Evolutionary conservation across 2,888 invertebrate species (phyloP).

Genomic region (Dastarcus helophoroides): DNA sequence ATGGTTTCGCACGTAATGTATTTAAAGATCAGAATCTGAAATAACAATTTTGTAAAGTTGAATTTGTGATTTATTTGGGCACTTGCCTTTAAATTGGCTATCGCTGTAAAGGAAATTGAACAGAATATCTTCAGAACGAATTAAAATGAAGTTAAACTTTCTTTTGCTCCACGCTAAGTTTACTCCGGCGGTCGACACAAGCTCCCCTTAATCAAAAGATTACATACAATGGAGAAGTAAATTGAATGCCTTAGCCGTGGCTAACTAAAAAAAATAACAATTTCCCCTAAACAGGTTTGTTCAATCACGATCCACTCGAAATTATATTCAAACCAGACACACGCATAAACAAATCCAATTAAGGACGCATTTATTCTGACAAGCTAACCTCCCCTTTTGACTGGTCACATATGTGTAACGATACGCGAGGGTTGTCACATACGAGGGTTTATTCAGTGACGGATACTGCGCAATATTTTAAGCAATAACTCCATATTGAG

Average conservation of each 20-base stretch:
- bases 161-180: no score
- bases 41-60: conserved; percentile 3
- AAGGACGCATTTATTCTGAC: conserved; percentile 36
- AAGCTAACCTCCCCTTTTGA: conserved; percentile 29
- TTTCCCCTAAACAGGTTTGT: conserved; percentile 32
- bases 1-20: conserved; percentile 2
- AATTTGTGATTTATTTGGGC: conserved; percentile 20
- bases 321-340: conserved; percentile 32
- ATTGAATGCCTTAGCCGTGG: conserved; percentile 13
- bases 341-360: conserved; percentile 37
- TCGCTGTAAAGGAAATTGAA: conserved; percentile 22
- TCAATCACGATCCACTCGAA: conserved; percentile 33
- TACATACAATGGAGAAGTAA: no score
- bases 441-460: no score
- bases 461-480: no score
- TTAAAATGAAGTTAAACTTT: conserved; percentile 17
- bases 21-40: conserved; percentile 3
- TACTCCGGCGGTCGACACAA: no score
- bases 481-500: no score
- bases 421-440: conserved; percentile 4
- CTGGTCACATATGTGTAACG: conserved; percentile 30
- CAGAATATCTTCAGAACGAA: conserved; percentile 21
- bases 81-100: conserved; percentile 21
- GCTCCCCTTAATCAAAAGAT: no score
- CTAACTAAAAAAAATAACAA: conserved; percentile 28